phyloP scores from a whole-genome alignment of 2,113 vertebrate species.

The Ageneiosus marmoratus region DNA sequence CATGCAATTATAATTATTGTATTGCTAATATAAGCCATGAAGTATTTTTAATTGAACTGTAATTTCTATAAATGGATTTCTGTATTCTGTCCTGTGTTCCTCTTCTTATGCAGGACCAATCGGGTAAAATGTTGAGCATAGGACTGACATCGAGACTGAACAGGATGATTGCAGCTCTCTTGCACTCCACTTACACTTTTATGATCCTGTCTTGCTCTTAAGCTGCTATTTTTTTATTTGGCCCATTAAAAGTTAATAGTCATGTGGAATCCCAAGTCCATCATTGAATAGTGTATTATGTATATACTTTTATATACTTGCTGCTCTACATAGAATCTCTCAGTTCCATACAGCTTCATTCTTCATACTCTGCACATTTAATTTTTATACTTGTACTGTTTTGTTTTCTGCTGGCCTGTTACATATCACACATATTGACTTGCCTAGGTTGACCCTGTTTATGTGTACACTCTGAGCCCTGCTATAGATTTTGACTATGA shows the following conservation, averaged over 20 bases:
- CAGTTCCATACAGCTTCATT: neutral
- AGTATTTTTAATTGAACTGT: neutral
- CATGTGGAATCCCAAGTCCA: constrained; percentile 1
- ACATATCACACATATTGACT: constrained; percentile 4
- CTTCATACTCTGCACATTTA: neutral
- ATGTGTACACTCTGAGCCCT: constrained; percentile 13
- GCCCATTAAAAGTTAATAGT: constrained; percentile 21
- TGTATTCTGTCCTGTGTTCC: neutral
- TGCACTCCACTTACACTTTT: constrained; percentile 16
- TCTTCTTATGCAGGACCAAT: neutral
- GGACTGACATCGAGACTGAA: neutral
- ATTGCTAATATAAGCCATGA: neutral
- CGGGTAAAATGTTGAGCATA: neutral
- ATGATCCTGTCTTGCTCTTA: neutral
- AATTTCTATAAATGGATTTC: neutral
- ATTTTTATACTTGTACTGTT: neutral
- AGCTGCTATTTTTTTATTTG: constrained; percentile 27
- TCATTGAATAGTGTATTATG: neutral
- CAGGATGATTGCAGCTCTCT: neutral
- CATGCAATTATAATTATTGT: neutral
- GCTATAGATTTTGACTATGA: neutral
- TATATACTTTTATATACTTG: neutral
- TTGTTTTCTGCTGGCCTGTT: neutral
- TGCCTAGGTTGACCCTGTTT: constrained; percentile 4
- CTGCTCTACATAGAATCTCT: neutral